Evolutionary conservation across 2,888 invertebrate genomes (phyloP).

Genomic region (Nephrotoma flavescens): DNA sequence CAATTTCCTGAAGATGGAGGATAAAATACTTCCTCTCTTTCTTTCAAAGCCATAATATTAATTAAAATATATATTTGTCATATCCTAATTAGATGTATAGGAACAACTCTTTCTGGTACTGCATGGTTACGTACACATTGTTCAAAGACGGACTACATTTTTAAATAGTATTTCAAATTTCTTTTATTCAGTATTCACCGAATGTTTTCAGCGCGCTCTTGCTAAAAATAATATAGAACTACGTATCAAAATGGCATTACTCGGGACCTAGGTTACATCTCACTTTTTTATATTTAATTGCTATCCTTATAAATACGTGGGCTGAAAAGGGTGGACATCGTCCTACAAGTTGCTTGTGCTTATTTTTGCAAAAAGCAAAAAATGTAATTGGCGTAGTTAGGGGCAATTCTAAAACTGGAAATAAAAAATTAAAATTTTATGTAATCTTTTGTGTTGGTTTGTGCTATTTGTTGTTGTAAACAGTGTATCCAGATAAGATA

Average conservation of each 20-base stretch:
- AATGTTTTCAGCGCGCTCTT: too few relatives aligned
- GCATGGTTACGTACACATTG: neutral
- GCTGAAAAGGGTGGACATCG: neutral
- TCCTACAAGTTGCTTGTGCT: neutral
- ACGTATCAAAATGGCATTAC: neutral
- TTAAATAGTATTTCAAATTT: too few relatives aligned
- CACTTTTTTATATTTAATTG: neutral
- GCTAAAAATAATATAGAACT: neutral
- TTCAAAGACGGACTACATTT: neutral
- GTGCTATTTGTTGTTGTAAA: neutral
- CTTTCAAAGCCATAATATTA: too few relatives aligned
- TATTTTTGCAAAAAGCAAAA: neutral
- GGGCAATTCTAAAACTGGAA: neutral
- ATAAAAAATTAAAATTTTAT: neutral
- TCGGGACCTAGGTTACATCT: neutral
- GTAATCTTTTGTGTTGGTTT: neutral
- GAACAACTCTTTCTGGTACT: too few relatives aligned
- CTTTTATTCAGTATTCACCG: too few relatives aligned
- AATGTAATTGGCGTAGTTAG: neutral
- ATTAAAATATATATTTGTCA: too few relatives aligned
- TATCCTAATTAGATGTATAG: too few relatives aligned
- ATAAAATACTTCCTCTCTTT: neutral
- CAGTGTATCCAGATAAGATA: neutral
- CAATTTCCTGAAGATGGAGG: neutral
- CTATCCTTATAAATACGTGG: neutral